These are phyloP conservation scores for Petrosia ficiformis DNA, from an alignment of 37 sponge, comb jelly and placozoan genomes.

Conservation along the genomic window DNA sequence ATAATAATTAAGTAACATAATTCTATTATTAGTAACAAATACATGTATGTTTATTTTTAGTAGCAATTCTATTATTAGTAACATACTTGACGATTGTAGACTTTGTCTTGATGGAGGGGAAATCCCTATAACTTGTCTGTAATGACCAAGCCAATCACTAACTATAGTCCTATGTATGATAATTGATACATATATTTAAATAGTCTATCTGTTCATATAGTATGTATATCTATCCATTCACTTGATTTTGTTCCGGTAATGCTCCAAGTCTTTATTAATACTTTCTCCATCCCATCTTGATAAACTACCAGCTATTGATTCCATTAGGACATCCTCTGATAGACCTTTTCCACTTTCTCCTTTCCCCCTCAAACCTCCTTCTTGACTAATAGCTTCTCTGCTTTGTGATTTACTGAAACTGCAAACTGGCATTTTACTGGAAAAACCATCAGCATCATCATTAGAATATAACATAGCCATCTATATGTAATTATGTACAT, in stretches of 20 bases:
- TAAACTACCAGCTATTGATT: not conserved
- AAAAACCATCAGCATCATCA: too few species aligned
- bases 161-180: constrained; percentile 13
- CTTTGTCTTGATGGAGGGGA: not conserved
- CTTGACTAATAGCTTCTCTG: not conserved
- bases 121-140: constrained; percentile 60
- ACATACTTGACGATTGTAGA: too few species aligned
- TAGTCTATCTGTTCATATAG: not conserved
- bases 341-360: too few species aligned
- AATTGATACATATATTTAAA: not conserved
- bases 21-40: not conserved
- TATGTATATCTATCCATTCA: not conserved
- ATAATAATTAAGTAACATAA: too few species aligned
- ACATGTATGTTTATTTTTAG: not conserved
- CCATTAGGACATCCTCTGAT: not conserved
- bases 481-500: too few species aligned
- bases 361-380: too few species aligned
- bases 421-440: too few species aligned
- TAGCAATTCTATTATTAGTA: too few species aligned
- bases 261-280: constrained; percentile 16
- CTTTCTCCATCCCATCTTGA: not conserved
- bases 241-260: constrained; percentile 25
- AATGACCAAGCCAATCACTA: constrained; percentile 75
- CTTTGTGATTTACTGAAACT: not conserved
- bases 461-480: too few species aligned